phyloP scores from a whole-genome alignment of 2,113 vertebrate genomes.

The Xenus cinereus region DNA sequence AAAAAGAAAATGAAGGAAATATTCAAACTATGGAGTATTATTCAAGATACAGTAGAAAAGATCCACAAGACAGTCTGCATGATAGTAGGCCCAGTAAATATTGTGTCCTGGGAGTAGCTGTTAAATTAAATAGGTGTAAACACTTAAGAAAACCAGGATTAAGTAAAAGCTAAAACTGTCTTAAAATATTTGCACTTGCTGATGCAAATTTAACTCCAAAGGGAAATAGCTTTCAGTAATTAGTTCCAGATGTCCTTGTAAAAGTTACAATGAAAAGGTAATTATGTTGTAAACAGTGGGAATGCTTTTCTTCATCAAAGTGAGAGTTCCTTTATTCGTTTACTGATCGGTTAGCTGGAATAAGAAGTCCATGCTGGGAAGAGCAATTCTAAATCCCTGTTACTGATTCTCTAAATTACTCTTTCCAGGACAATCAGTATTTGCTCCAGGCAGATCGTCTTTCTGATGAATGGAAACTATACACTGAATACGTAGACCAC shows the following conservation, averaged over 20 bases:
- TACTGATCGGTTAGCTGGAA: constrained; percentile 41
- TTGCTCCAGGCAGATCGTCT: constrained; percentile 74
- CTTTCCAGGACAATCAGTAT: constrained; percentile 80
- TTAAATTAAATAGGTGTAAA: background rate
- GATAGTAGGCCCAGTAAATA: background rate
- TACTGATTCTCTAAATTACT: constrained; percentile 63
- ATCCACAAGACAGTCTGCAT: constrained; percentile 50
- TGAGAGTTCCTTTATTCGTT: constrained; percentile 48
- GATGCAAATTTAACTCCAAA: constrained; percentile 31
- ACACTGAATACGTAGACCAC: constrained; percentile 77
- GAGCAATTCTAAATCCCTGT: constrained; percentile 41
- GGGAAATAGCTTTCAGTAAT: constrained; percentile 36
- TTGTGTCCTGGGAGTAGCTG: background rate
- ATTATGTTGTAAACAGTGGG: constrained; percentile 51
- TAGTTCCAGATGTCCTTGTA: constrained; percentile 53
- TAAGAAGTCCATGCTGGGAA: constrained; percentile 40
- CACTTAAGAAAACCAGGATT: background rate
- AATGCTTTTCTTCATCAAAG: constrained; percentile 55
- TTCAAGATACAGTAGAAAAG: constrained; percentile 65
- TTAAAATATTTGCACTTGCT: constrained; percentile 33
- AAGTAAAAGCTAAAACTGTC: constrained; percentile 3
- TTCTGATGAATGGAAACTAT: constrained; percentile 77
- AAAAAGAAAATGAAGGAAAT: background rate
- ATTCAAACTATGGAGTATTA: constrained; percentile 57
- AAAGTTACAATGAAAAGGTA: constrained; percentile 51